Evolutionary conservation across 2,113 vertebrate genomes (phyloP).

Genomic region (Furnarius figulus): DNA sequence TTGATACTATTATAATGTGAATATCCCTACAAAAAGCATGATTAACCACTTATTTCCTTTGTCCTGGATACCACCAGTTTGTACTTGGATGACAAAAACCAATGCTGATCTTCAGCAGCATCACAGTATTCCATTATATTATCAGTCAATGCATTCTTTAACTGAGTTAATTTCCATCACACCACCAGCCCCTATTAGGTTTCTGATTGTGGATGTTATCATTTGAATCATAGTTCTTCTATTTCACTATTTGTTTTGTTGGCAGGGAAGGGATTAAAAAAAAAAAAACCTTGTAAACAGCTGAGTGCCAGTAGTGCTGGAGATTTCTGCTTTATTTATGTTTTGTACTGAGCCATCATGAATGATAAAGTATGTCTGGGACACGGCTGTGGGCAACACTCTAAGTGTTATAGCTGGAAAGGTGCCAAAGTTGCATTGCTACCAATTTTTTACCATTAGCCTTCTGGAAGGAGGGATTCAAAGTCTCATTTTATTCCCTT

Average conservation of each 20-base stretch:
- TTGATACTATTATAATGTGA: neutral
- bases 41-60: neutral
- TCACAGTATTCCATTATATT: neutral
- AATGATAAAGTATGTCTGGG: slow-evolving; percentile 40
- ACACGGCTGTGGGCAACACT: neutral
- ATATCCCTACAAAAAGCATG: neutral
- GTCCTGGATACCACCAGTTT: neutral
- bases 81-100: neutral
- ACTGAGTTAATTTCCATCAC: neutral
- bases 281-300: neutral
- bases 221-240: neutral
- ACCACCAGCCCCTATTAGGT: neutral
- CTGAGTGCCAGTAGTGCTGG: neutral
- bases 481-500: neutral
- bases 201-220: neutral
- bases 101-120: neutral
- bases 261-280: neutral
- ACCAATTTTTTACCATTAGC: slow-evolving; percentile 36
- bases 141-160: neutral
- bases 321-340: slow-evolving; percentile 42
- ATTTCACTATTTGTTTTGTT: neutral
- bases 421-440: neutral
- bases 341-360: neutral
- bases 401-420: neutral
- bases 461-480: neutral